phyloP scores from a whole-genome alignment of 2,888 invertebrate genomes.

The Drosophila kuntzei region DNA sequence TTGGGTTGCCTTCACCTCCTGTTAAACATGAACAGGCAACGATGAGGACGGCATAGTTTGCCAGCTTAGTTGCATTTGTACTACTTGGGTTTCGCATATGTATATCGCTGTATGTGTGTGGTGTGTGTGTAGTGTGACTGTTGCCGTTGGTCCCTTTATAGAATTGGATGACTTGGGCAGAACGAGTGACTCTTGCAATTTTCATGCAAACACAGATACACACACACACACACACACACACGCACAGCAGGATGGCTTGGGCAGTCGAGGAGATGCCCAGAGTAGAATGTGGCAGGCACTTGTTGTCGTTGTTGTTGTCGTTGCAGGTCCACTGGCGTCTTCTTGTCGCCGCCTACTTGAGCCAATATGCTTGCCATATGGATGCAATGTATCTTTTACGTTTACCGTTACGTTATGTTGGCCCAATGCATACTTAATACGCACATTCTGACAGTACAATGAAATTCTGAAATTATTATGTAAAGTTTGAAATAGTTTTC shows the following conservation, averaged over 20 bases:
- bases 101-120: slow-evolving; percentile 16
- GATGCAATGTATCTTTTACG: slow-evolving; percentile 54
- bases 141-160: slow-evolving; percentile 63
- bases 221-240: slow-evolving; percentile 7
- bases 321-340: slow-evolving; percentile 49
- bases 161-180: slow-evolving; percentile 49
- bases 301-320: slow-evolving; percentile 55
- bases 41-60: slow-evolving; percentile 58
- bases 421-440: slow-evolving; percentile 35
- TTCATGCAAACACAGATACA: slow-evolving; percentile 14
- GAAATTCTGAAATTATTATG: slow-evolving; percentile 24
- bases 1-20: slow-evolving; percentile 18
- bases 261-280: slow-evolving; percentile 40
- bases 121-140: slow-evolving; percentile 14
- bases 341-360: slow-evolving; percentile 61
- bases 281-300: slow-evolving; percentile 57
- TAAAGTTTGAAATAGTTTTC: slow-evolving; percentile 18
- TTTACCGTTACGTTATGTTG: slow-evolving; percentile 57
- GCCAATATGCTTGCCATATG: slow-evolving; percentile 77
- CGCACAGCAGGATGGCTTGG: slow-evolving; percentile 22
- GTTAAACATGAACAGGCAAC: slow-evolving; percentile 21
- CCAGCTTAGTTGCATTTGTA: slow-evolving; percentile 70
- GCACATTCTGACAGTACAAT: slow-evolving; percentile 40
- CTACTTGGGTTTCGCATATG: slow-evolving; percentile 57
- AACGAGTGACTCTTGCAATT: slow-evolving; percentile 59